A percentile compares a stretch with the other conserved stretches of the same genome.
Conservation (phyloP, 1,140 invertebrate genomes). For the Thaumatotibia leucotreta region DNA sequence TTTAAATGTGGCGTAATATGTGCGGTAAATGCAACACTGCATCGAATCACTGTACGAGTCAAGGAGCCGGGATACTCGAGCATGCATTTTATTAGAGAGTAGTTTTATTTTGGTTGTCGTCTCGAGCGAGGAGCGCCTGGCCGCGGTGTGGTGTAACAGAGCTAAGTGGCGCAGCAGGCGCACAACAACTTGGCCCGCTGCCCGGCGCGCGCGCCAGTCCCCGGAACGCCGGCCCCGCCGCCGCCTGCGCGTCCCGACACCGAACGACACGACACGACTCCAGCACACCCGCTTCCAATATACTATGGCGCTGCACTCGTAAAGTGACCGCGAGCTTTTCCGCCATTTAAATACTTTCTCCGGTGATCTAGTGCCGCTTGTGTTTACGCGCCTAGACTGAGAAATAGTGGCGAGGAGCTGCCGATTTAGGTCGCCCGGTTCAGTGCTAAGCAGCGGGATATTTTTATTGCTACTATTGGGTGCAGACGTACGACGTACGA, state of each 20-base stretch:
- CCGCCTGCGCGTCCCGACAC: slow-evolving; percentile 42
- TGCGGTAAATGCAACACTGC: neutral
- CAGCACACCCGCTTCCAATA: slow-evolving; percentile 16
- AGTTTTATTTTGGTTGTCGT: slow-evolving; percentile 63
- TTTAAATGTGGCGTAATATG: slow-evolving; percentile 5
- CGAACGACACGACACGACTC: slow-evolving; percentile 17
- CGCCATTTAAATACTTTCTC: neutral
- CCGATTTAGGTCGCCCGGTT: slow-evolving; percentile 72
- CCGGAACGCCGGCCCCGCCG: slow-evolving; percentile 51
- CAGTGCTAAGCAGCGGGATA: slow-evolving; percentile 65
- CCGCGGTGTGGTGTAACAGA: slow-evolving; percentile 54
- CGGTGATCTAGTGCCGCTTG: slow-evolving; percentile 10
- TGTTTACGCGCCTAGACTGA: slow-evolving; percentile 36
- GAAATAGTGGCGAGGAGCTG: slow-evolving; percentile 36
- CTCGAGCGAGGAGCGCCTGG: slow-evolving; percentile 25
- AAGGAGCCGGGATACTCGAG: slow-evolving; percentile 19
- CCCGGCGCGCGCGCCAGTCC: slow-evolving; percentile 58
- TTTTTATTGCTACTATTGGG: slow-evolving; percentile 68
- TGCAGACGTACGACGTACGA: slow-evolving; percentile 64
- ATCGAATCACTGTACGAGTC: neutral
- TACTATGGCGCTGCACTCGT: slow-evolving; percentile 24
- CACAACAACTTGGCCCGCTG: slow-evolving; percentile 53
- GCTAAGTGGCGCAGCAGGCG: slow-evolving; percentile 51
- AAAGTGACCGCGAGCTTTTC: slow-evolving; percentile 18
- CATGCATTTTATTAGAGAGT: slow-evolving; percentile 34